Base-by-base conservation (phyloP, 2,888 invertebrate species). In the Oegoconia quadripuncta region DNA sequence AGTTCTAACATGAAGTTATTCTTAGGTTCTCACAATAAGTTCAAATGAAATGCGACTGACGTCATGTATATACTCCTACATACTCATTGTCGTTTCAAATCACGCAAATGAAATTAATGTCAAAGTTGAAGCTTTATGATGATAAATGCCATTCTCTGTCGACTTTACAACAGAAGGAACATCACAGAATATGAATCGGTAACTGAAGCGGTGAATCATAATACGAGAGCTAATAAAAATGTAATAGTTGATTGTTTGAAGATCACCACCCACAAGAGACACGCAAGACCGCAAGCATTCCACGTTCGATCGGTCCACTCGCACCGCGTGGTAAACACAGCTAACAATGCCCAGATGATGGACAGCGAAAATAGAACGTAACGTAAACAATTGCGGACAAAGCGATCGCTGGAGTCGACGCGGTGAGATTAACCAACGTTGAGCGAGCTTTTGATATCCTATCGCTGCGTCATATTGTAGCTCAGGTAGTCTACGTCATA, bases 291-390 rank as follows among this genome's bases (percentile, higher is more conserved):
- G 48, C 77, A 71, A 55, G 59, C 53, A 13, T 16, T 52, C 50
- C 48, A 46, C 52, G 44, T 50, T 50, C 58, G 58, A 59, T 63
- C 70, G 55, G 65, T 63, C 62, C 68, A 62, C 63, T 53, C 59
- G 64, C 60, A 57, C 58, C 53, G 50, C 56, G 53, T 58, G 49
- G 70, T 78, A 78, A 81, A 77, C 80, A 80, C 57, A 47, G 28
- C 32, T 83, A 84, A 87, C 86, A 87, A 87, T 84, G 84, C 61
- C 82, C 81, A 84, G 83, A 84, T 83, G 84, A 84, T 77, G 81
- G 77, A 80, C 82, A 75, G 69, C 80, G 70, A 80, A 87, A 87
- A 87, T 87, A 87, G 84, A 83, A 69, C 74, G 63, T 74, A 82
- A 75, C 60, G 74, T 87, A 86, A 86, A 87, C 86, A 82, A 53